phyloP scores from a whole-genome alignment of 2,113 vertebrate genomes.

The Nycticebus coucang region DNA sequence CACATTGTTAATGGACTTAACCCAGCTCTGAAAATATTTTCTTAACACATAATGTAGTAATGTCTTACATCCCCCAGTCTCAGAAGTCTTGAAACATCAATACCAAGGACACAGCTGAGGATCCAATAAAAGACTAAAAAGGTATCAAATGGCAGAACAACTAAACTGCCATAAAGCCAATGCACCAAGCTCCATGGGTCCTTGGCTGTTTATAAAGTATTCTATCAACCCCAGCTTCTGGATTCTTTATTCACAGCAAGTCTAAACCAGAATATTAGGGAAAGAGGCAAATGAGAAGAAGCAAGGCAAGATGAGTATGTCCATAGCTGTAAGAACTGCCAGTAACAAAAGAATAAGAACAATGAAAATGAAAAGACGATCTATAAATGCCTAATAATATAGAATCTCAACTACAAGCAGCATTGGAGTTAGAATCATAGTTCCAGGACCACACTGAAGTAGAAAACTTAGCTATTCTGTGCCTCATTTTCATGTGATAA shows the following conservation, averaged over 20 bases:
- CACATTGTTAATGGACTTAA: not conserved
- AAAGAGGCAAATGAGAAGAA: not conserved
- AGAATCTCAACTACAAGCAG: not conserved
- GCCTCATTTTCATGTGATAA: not conserved
- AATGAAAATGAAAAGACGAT: not conserved
- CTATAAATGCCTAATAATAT: not conserved
- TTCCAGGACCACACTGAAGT: not conserved
- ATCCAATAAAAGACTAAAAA: conserved; percentile 11
- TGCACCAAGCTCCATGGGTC: not conserved
- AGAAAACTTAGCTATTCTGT: not conserved
- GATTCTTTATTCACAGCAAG: not conserved
- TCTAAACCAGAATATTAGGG: not conserved
- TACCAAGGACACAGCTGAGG: not conserved
- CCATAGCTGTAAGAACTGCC: not conserved
- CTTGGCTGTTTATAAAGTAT: not conserved
- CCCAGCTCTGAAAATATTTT: conserved; percentile 57
- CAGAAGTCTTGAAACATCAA: not conserved
- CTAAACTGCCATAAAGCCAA: not conserved
- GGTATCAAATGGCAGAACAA: not conserved
- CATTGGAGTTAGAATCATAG: not conserved
- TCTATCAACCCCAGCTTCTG: not conserved
- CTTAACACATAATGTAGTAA: conserved; percentile 54
- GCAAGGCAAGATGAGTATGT: not conserved
- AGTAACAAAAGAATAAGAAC: not conserved
- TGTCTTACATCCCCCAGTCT: not conserved